phyloP scores from a whole-genome alignment of 2,888 invertebrate species.

The Tenthredo distinguenda region DNA sequence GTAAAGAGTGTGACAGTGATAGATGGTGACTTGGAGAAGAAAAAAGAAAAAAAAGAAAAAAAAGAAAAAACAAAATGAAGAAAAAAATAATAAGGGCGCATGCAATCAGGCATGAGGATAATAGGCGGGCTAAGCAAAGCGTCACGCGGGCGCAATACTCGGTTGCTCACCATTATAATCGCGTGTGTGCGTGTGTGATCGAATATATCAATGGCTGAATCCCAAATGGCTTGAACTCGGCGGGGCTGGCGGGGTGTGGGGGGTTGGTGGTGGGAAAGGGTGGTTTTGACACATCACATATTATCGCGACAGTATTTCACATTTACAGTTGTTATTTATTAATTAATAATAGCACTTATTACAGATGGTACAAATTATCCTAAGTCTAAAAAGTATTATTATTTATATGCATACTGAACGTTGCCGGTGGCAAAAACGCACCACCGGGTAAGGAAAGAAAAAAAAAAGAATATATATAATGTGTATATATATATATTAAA shows the following conservation, averaged over 20 bases:
- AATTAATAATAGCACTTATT: conserved; percentile 73
- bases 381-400: conserved; percentile 68
- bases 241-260: conserved; percentile 77
- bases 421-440: conserved; percentile 31
- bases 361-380: conserved; percentile 77
- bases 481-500: conserved; percentile 12
- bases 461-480: conserved; percentile 17
- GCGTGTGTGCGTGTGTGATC: conserved; percentile 68
- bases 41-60: conserved; percentile 55
- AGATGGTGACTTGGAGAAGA: conserved; percentile 52
- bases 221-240: conserved; percentile 77
- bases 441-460: conserved; percentile 14
- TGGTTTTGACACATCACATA: conserved; percentile 55
- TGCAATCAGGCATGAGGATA: conserved; percentile 55
- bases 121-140: conserved; percentile 58
- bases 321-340: conserved; percentile 65
- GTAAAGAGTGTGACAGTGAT: conserved; percentile 51
- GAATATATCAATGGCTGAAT: conserved; percentile 69
- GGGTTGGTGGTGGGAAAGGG: conserved; percentile 50
- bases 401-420: conserved; percentile 23
- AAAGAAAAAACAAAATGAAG: conserved; percentile 20
- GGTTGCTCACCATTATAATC: conserved; percentile 76
- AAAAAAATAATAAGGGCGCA: conserved; percentile 58
- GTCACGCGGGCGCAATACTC: conserved; percentile 73
- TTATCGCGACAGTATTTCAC: conserved; percentile 56